phyloP scores from a whole-genome alignment of 2,888 invertebrate species.

The Abrostola triplasia region DNA sequence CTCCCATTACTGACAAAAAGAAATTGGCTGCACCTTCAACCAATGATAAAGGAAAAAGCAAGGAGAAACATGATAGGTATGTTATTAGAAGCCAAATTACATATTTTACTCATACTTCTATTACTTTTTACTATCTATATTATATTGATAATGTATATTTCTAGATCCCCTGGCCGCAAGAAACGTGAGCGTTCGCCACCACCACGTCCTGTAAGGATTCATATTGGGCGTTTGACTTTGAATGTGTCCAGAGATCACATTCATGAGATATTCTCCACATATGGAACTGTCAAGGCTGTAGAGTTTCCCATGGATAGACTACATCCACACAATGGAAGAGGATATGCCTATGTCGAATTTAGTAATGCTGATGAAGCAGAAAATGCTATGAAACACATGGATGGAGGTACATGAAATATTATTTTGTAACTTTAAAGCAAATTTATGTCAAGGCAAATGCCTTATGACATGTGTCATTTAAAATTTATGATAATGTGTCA shows the following conservation, averaged over 20 bases:
- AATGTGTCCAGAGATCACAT: slow-evolving; percentile 98
- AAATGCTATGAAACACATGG: slow-evolving; percentile 99
- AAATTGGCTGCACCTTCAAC: slow-evolving; percentile 71
- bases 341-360: slow-evolving; percentile 98
- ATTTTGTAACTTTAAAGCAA: background rate
- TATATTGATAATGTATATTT: slow-evolving; percentile 11
- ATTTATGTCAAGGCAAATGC: background rate
- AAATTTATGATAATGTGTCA: background rate
- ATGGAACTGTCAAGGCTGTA: slow-evolving; percentile 95
- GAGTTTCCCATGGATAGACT: slow-evolving; percentile 96
- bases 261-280: slow-evolving; percentile 96
- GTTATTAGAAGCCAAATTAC: background rate
- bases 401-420: slow-evolving; percentile 91
- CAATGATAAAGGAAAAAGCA: slow-evolving; percentile 81
- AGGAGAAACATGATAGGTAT: slow-evolving; percentile 84
- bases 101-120: no score
- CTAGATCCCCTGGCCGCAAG: slow-evolving; percentile 89
- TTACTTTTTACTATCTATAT: slow-evolving; percentile 14
- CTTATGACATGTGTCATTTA: no score
- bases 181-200: slow-evolving; percentile 95
- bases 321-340: slow-evolving; percentile 96
- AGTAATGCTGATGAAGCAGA: slow-evolving; percentile 98
- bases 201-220: slow-evolving; percentile 97
- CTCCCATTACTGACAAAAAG: slow-evolving; percentile 82
- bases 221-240: slow-evolving; percentile 96